phyloP scores from a whole-genome alignment of 2,113 vertebrate species.

The Aplodontia rufa region DNA sequence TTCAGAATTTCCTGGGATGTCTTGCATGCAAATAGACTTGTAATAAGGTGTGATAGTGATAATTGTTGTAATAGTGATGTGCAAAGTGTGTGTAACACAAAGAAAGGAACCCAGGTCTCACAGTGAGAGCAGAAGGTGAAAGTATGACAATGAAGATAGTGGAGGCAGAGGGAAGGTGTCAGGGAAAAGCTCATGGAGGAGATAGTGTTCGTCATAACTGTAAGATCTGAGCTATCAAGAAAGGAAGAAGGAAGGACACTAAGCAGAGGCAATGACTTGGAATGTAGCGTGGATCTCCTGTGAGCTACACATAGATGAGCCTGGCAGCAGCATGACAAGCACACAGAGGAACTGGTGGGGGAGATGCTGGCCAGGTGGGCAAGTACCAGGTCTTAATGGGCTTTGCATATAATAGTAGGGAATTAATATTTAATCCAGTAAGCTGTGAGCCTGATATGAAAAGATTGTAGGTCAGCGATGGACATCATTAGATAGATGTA shows the following conservation, averaged over 20 bases:
- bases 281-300: neutral
- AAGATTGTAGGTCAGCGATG: neutral
- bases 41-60: neutral
- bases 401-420: neutral
- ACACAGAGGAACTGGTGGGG: neutral
- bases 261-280: neutral
- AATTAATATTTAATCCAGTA: neutral
- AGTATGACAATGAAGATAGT: neutral
- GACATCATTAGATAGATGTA: neutral
- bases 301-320: neutral
- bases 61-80: neutral
- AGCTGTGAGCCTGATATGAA: neutral
- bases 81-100: neutral
- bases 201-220: neutral
- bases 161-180: neutral
- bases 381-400: neutral
- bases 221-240: neutral
- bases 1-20: neutral
- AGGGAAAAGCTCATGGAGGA: neutral
- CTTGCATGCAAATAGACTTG: neutral
- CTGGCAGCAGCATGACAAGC: too few relatives aligned
- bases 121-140: neutral
- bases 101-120: neutral
- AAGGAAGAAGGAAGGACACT: neutral
- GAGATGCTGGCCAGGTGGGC: neutral